phyloP scores from a whole-genome alignment of 2,888 invertebrate species.

The Hyles lineata region DNA sequence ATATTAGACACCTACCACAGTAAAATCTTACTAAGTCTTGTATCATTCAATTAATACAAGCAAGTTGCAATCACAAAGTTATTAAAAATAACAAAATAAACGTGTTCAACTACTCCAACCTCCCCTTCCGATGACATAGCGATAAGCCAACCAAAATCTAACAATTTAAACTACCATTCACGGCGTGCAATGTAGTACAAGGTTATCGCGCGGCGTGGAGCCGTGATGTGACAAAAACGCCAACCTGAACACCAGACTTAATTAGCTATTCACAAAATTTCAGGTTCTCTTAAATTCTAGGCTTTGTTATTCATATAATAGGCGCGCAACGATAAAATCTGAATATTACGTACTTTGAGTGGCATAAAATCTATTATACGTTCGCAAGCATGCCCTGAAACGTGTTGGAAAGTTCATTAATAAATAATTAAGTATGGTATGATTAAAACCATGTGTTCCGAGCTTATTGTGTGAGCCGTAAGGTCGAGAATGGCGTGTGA shows the following conservation, averaged over 20 bases:
- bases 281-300: conserved; percentile 28
- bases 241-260: conserved; percentile 20
- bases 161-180: conserved; percentile 16
- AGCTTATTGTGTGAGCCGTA: conserved; percentile 11
- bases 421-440: conserved; percentile 29
- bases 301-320: conserved; percentile 29
- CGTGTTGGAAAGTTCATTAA: conserved; percentile 30
- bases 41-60: no score
- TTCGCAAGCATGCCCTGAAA: conserved; percentile 11
- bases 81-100: not conserved
- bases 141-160: not conserved
- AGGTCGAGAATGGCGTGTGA: conserved; percentile 9
- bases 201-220: conserved; percentile 13
- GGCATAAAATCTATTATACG: conserved; percentile 28
- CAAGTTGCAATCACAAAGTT: no score
- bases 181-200: not conserved
- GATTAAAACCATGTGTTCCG: conserved; percentile 20
- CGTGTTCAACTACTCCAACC: not conserved
- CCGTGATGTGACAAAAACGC: conserved; percentile 24
- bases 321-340: conserved; percentile 27
- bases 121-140: not conserved
- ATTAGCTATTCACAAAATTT: conserved; percentile 29
- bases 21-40: no score
- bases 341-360: conserved; percentile 27
- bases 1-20: no score